Base-by-base conservation (phyloP, 2,797 vertebrate species). In the Pangasius krempfi region DNA sequence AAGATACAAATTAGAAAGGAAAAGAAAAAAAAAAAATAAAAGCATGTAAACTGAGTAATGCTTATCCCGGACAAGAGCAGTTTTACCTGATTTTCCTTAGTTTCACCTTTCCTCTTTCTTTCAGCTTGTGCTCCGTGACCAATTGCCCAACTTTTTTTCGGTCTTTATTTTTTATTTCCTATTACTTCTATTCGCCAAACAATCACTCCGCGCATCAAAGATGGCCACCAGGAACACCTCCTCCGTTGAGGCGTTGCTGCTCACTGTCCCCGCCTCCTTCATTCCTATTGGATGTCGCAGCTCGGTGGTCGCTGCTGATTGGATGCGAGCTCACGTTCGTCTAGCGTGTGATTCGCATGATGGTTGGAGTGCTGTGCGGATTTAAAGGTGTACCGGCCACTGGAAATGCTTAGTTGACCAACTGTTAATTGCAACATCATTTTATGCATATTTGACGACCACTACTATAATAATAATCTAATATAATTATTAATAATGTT, bases 161-260 rank as follows among this genome's bases (percentile, higher is more conserved):
- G 79, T 89, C 82, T 93, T 85, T 90, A 94, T 95, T 92, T 87
- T 92, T 89, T 88, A 93, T 93, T 95, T 94, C 94, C 90, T 93
- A 93, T 93, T 93, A 96, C 92, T 96, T 95, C 94, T 94, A 95
- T 94, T 95, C 95, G 94, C 91, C 93, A 96, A 96, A 97, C 96
- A 97, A 97, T 97, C 95, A 95, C 93, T 94, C 94, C 94, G 94
- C 94, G 95, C 93, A 96, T 96, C 96, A 94, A 97, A 97, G 95
- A 97, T 97, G 96, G 96, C 96, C 91, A 91, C 96, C 95, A 95
- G 95, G 95, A 96, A 96, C 96, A 94, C 95, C 96, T 95, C 95
- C 96, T 96, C 94, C 95, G 93, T 93, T 90, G 93, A 92, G 93
- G 94, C 92, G 91, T 93, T 90, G 94, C 86, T 93, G 91, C 90